Conservation (phyloP, 2,888 invertebrate species). For the Drepana falcataria region DNA sequence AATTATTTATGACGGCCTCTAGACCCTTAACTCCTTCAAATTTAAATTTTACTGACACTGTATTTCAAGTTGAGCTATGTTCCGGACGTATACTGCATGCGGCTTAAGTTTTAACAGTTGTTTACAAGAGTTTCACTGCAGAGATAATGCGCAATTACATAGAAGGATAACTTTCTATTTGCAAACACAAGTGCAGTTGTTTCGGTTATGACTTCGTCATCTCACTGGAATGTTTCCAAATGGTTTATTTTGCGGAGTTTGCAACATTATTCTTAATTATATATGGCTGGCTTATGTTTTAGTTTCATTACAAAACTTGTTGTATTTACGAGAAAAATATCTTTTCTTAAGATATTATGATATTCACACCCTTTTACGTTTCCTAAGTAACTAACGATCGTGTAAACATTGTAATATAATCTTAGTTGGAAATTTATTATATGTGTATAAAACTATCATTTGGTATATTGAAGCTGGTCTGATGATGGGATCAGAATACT, state of each 20-base stretch:
- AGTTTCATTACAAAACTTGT: no score
- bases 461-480: no score
- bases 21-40: conserved; percentile 2
- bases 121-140: conserved; percentile 5
- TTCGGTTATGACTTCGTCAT: background rate
- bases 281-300: no score
- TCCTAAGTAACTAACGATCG: no score
- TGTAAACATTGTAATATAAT: no score
- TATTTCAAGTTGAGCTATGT: conserved; percentile 6
- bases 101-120: conserved; percentile 5
- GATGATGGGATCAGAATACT: no score
- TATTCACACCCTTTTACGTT: no score
- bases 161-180: background rate
- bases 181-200: background rate
- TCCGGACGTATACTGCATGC: conserved; percentile 5
- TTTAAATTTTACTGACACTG: conserved; percentile 5
- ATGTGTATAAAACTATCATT: no score
- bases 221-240: background rate
- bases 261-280: no score
- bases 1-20: conserved; percentile 37
- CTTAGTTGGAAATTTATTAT: no score
- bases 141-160: background rate
- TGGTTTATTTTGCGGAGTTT: background rate
- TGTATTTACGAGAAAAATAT: no score
- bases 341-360: no score